Conservation (phyloP, 2,113 vertebrate species). For the Cynopterus brachyotis region DNA sequence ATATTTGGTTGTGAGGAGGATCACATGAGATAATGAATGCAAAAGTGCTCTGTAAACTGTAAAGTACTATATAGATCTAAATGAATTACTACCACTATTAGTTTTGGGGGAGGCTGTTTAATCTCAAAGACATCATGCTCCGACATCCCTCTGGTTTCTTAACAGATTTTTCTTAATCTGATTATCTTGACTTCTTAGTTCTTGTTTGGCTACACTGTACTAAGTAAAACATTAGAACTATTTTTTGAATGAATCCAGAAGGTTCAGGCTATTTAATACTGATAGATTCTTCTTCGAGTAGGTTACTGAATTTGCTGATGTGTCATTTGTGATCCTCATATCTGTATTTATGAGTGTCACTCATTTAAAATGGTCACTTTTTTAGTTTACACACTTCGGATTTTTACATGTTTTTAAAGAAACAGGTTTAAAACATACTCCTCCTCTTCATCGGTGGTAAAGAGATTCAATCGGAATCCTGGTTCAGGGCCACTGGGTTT, state of each 20-base stretch:
- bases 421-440: constrained; percentile 85
- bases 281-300: background rate
- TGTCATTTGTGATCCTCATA: background rate
- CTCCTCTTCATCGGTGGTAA: constrained; percentile 95
- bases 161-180: background rate
- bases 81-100: background rate
- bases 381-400: background rate
- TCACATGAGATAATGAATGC: background rate
- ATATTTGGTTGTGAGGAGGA: background rate
- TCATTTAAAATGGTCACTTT: background rate
- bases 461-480: constrained; percentile 94
- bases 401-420: constrained; percentile 33
- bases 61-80: background rate
- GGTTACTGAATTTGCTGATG: background rate
- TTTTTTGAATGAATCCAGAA: background rate
- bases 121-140: background rate
- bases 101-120: background rate
- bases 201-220: background rate
- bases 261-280: background rate
- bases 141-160: background rate
- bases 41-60: background rate
- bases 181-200: background rate
- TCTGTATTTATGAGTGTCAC: background rate
- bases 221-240: background rate
- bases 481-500: constrained; percentile 85